Conservation (phyloP, 2,888 invertebrate species). For the Ganaspis brasiliensis region DNA sequence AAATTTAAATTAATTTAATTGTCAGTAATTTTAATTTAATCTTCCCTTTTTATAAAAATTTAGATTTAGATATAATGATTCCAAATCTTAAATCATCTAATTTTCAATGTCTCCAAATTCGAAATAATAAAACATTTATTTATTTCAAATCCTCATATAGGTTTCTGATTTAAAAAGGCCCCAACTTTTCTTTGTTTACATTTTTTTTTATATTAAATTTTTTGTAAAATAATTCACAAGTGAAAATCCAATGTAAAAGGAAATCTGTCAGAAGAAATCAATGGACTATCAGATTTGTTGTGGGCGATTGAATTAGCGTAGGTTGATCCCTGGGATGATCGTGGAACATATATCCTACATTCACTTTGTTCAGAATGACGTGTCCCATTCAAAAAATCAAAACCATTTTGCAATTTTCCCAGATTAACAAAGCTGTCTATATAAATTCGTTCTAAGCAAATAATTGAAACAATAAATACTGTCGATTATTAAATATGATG, state of each 20-base stretch:
- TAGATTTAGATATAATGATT: too few species aligned
- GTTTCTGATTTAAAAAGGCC: too few species aligned
- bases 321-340: conserved; percentile 40
- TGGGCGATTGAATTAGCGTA: conserved; percentile 26
- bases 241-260: conserved; percentile 25
- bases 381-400: conserved; percentile 1
- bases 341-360: conserved; percentile 8
- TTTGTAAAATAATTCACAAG: background rate
- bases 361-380: conserved; percentile 9
- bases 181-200: too few species aligned
- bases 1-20: too few species aligned
- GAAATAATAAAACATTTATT: too few species aligned
- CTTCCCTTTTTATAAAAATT: too few species aligned
- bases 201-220: background rate
- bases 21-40: too few species aligned
- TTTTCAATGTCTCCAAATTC: too few species aligned
- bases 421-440: background rate
- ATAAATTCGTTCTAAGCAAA: background rate
- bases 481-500: background rate
- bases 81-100: too few species aligned
- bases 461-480: background rate
- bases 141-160: too few species aligned
- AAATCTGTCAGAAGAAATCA: conserved; percentile 14
- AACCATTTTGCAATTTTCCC: conserved; percentile 15
- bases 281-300: background rate